A percentile compares a stretch with the other conserved stretches of the same genome.
Evolutionary conservation across 64 coral and sea anemone genomes (phyloP).

Genomic region (Dendronephthya gigantea): DNA sequence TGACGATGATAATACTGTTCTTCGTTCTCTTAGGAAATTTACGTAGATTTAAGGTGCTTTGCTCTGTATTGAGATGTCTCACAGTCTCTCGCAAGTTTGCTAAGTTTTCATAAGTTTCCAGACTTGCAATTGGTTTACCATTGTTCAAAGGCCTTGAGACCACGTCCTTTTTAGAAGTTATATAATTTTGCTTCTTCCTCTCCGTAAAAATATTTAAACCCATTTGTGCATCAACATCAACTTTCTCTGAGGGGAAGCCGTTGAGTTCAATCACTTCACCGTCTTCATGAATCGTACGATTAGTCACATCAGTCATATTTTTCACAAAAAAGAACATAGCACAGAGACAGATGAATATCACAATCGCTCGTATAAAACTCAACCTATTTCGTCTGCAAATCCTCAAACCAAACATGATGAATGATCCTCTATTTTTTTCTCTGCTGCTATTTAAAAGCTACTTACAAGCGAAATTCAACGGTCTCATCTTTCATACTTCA

Average conservation of each 20-base stretch:
- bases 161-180: neutral
- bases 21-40: neutral
- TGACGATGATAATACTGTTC: constrained; percentile 60
- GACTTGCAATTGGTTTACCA: neutral
- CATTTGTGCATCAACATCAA: too few species aligned
- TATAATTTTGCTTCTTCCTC: neutral
- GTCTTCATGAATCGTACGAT: neutral
- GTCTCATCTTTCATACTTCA: neutral
- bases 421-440: neutral
- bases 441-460: too few species aligned
- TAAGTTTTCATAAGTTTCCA: neutral
- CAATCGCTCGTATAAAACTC: neutral
- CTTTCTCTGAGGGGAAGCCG: neutral
- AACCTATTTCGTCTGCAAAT: neutral
- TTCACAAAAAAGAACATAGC: neutral
- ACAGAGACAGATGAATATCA: neutral
- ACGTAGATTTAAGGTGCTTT: neutral
- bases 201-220: too few species aligned
- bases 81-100: neutral
- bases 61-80: neutral
- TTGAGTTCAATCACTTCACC: neutral
- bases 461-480: neutral
- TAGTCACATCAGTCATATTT: too few species aligned
- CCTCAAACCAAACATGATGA: neutral
- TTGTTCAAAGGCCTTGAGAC: neutral